These are phyloP conservation scores for Leucosticte australis DNA, from an alignment of 2,113 vertebrate genomes.

Conservation along the genomic window DNA sequence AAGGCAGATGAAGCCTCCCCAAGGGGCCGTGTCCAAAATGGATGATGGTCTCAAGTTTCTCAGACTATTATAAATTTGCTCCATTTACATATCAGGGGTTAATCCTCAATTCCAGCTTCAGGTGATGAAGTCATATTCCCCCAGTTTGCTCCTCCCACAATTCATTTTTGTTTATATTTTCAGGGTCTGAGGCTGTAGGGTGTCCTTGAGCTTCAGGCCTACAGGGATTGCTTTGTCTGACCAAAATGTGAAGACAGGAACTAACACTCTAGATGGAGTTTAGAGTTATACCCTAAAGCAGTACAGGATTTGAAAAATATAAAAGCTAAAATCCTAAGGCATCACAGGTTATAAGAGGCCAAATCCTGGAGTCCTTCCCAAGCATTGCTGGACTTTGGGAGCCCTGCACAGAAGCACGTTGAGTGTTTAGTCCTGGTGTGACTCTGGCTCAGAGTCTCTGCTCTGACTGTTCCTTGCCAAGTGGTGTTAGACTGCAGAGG, in stretches of 20 bases:
- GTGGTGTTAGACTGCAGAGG: not conserved
- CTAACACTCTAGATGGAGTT: no score
- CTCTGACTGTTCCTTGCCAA: not conserved
- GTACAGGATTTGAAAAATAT: not conserved
- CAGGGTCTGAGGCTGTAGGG: not conserved
- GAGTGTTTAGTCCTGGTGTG: not conserved
- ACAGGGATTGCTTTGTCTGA: not conserved
- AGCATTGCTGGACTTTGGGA: not conserved
- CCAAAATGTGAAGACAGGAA: not conserved
- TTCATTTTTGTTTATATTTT: not conserved
- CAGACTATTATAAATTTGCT: not conserved
- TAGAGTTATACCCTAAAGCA: not conserved
- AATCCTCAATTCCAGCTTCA: not conserved
- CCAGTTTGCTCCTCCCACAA: not conserved
- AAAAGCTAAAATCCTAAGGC: not conserved
- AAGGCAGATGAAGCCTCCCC: not conserved
- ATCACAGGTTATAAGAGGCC: not conserved
- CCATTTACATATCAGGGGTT: not conserved
- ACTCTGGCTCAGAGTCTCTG: not conserved
- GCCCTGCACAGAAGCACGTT: not conserved
- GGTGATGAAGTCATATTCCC: not conserved
- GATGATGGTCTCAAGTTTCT: not conserved
- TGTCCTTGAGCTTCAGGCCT: not conserved
- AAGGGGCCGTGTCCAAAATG: no score
- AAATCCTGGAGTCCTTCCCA: not conserved